Percentiles rank a stretch among this genome's conserved stretches.
These are phyloP conservation scores for Neodiprion pinetum DNA, from an alignment of 1,140 invertebrate genomes.

Conservation along the genomic window DNA sequence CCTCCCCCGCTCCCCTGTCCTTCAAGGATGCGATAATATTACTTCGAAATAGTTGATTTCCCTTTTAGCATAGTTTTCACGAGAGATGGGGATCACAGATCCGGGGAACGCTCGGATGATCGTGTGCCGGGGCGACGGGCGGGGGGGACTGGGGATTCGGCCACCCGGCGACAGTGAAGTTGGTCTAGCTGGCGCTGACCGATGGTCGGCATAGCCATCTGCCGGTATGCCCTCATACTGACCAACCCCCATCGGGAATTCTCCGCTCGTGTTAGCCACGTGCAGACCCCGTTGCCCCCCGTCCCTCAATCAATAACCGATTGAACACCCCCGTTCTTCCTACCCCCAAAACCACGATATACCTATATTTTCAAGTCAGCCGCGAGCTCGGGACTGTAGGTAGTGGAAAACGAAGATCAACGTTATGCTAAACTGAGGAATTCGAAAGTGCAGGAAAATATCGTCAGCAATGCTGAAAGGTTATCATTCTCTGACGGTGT, in stretches of 20 bases:
- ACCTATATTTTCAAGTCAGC: conserved; percentile 50
- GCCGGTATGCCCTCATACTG: neutral
- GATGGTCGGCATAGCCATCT: neutral
- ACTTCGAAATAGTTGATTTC: neutral
- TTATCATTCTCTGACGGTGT: no score
- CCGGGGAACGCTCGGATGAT: neutral
- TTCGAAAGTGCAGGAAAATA: no score
- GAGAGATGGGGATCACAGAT: no score
- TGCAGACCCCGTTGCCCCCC: conserved; percentile 21
- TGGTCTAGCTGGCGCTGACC: conserved; percentile 12
- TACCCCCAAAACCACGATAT: conserved; percentile 32
- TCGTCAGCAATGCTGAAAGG: no score
- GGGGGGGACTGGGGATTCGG: neutral
- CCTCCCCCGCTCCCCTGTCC: conserved; percentile 18
- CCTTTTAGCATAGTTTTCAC: neutral
- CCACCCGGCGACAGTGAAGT: neutral
- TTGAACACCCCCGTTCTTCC: conserved; percentile 48
- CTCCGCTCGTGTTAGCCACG: conserved; percentile 22
- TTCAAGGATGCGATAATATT: neutral
- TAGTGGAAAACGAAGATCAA: neutral
- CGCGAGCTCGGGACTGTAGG: conserved; percentile 30
- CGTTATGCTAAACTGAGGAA: no score
- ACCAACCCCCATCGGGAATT: neutral
- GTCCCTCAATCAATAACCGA: conserved; percentile 57
- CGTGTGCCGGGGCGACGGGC: neutral